Percentiles rank a stretch among this genome's conserved stretches.
These are phyloP conservation scores for Drosophila suzukii DNA, from an alignment of 1,140 invertebrate genomes.

Conservation along the genomic window DNA sequence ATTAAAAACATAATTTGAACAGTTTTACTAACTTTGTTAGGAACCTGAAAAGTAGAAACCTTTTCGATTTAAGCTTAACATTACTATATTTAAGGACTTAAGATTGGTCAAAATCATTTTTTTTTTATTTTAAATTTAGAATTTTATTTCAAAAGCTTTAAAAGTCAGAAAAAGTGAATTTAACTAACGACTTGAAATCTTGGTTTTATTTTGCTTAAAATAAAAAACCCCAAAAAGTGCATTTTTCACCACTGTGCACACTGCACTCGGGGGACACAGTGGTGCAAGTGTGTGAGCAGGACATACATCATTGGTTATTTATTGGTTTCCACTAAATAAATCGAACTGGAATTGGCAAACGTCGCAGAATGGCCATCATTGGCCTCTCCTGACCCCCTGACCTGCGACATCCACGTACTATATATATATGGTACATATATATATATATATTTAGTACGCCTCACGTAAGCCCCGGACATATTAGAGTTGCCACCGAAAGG, in stretches of 20 bases:
- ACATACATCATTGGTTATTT: slow-evolving; percentile 80
- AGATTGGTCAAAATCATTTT: no score
- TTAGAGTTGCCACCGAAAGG: slow-evolving; percentile 20
- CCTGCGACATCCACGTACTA: background rate
- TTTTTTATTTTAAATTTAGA: no score
- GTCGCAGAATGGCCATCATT: slow-evolving; percentile 81
- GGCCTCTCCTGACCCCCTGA: slow-evolving; percentile 49
- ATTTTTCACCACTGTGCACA: slow-evolving; percentile 37
- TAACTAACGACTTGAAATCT: no score
- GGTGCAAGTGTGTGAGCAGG: slow-evolving; percentile 17
- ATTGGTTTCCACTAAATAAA: slow-evolving; percentile 82
- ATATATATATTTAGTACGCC: slow-evolving; percentile 3
- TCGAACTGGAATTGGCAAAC: slow-evolving; percentile 80
- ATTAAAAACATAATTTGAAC: no score
- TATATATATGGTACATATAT: slow-evolving; percentile 9
- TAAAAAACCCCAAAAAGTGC: no score
- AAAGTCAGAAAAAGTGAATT: no score
- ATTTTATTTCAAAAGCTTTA: no score
- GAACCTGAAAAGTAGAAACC: no score
- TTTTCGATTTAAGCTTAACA: no score
- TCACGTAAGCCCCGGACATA: slow-evolving; percentile 18
- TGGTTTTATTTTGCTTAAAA: no score
- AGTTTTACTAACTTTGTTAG: no score
- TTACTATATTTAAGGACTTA: no score
- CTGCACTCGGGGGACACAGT: slow-evolving; percentile 49